Evolutionary conservation across 2,113 vertebrate species (phyloP).

Genomic region (Perca fluviatilis): DNA sequence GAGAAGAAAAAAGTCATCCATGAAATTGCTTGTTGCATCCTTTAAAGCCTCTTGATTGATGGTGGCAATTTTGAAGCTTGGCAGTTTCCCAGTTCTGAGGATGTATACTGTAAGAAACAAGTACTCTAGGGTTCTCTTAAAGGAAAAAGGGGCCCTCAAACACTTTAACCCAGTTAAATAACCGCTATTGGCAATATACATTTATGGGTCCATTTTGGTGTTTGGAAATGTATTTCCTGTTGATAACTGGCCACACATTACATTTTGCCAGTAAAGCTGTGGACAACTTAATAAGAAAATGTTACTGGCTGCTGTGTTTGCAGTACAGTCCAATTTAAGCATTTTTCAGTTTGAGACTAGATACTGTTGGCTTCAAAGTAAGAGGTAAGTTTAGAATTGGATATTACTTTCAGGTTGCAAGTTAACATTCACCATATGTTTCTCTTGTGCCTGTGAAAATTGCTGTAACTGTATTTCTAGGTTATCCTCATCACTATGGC

Average conservation of each 20-base stretch:
- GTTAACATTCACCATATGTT: not conserved
- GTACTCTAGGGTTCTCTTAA: conserved; percentile 52
- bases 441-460: not conserved
- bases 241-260: conserved; percentile 19
- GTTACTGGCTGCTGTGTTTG: not conserved
- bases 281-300: not conserved
- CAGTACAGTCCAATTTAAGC: not conserved
- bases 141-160: conserved; percentile 53
- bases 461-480: conserved; percentile 2
- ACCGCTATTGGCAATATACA: conserved; percentile 53
- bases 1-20: conserved; percentile 75
- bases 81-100: conserved; percentile 68
- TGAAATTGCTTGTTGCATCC: conserved; percentile 79
- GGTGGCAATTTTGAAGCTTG: conserved; percentile 82
- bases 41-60: conserved; percentile 79
- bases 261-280: not conserved
- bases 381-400: not conserved
- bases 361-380: not conserved
- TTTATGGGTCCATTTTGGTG: conserved; percentile 9
- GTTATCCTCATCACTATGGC: conserved; percentile 1
- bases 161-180: conserved; percentile 58
- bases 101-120: conserved; percentile 63
- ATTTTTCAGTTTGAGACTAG: not conserved
- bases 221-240: conserved; percentile 24
- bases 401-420: not conserved